Conservation (phyloP, 2,113 vertebrate species). For the Anas platyrhynchos region DNA sequence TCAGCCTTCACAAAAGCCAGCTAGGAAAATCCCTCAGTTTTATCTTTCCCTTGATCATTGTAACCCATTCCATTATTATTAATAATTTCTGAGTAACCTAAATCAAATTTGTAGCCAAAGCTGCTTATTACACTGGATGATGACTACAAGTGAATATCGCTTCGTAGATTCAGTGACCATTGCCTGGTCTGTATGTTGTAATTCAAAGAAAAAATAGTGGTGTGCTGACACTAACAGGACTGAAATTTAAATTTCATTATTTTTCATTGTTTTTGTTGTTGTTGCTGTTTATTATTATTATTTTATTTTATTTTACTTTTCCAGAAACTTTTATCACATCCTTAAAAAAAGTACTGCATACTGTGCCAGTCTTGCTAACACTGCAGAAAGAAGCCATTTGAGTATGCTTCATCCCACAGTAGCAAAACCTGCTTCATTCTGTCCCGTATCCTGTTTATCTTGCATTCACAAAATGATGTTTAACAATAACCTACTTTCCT, state of each 20-base stretch:
- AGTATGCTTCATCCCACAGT: neutral
- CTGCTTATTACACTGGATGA: neutral
- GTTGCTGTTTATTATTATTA: neutral
- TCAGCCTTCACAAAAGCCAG: neutral
- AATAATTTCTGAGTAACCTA: neutral
- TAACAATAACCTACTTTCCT: neutral
- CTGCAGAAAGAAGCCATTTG: neutral
- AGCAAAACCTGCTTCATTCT: neutral
- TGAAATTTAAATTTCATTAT: neutral
- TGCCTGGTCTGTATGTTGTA: neutral
- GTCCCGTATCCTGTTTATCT: neutral
- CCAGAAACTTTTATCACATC: neutral
- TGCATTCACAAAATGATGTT: neutral
- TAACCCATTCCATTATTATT: neutral
- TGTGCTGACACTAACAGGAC: neutral
- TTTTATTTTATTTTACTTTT: neutral
- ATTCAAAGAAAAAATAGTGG: fast-evolving
- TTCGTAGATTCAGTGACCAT: neutral
- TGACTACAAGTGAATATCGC: neutral
- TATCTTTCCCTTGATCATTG: neutral
- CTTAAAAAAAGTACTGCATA: neutral
- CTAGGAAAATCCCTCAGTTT: neutral
- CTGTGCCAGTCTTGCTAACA: neutral
- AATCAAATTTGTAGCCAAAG: neutral
- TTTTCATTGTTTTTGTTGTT: neutral